Evolutionary conservation across 2,113 vertebrate species (phyloP).

Genomic region (Heloderma charlesbogerti): DNA sequence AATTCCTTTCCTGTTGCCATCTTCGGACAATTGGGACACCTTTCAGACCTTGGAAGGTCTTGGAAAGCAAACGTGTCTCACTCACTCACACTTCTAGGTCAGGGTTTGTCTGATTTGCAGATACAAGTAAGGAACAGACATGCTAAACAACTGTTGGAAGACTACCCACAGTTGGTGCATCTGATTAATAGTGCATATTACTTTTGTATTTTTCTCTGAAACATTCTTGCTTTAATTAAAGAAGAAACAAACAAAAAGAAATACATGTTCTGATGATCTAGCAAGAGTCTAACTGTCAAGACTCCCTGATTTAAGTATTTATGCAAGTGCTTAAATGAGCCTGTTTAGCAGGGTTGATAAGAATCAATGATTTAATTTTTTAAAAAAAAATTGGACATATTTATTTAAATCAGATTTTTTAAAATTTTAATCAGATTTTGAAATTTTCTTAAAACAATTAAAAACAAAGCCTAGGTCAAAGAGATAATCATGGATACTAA

Average conservation of each 20-base stretch:
- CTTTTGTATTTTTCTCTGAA: neutral
- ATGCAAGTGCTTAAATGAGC: neutral
- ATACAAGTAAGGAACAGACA: neutral
- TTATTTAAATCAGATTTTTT: no score
- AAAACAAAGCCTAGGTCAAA: no score
- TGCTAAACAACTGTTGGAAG: neutral
- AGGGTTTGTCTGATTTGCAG: neutral
- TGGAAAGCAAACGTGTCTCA: neutral
- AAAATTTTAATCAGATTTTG: no score
- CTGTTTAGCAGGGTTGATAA: no score
- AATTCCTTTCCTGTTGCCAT: neutral
- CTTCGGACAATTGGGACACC: neutral
- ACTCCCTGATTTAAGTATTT: neutral
- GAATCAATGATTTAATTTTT: no score
- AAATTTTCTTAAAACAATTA: no score
- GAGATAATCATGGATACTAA: no score
- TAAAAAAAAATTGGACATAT: no score
- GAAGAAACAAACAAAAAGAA: neutral
- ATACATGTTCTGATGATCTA: neutral
- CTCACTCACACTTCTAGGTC: neutral
- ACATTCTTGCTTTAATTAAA: neutral
- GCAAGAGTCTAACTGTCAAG: neutral
- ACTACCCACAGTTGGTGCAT: neutral
- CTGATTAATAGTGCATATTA: neutral
- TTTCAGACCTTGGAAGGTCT: no score